A percentile compares a stretch with the other conserved stretches of the same genome.
phyloP scores from a whole-genome alignment of 2,888 invertebrate genomes.

The Synergus japonicus region DNA sequence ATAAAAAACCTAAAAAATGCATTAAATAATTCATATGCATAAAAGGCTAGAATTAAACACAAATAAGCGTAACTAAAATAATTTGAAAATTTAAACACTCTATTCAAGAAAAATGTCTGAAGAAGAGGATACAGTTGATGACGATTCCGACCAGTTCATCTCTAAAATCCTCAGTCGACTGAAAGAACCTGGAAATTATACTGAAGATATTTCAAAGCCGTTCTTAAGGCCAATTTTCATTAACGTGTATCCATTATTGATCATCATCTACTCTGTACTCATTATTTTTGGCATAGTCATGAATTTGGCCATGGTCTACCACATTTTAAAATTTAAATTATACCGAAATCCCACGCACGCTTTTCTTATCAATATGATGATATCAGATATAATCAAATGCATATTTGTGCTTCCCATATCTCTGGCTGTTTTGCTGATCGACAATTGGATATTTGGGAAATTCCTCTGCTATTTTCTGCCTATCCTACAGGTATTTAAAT shows the following conservation, averaged over 20 bases:
- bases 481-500: constrained; percentile 83
- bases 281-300: constrained; percentile 80
- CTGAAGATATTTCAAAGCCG: constrained; percentile 80
- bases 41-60: not conserved
- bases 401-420: constrained; percentile 84
- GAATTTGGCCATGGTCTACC: constrained; percentile 81
- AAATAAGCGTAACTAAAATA: not conserved
- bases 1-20: not conserved
- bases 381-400: constrained; percentile 84
- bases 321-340: constrained; percentile 79
- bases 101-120: not conserved
- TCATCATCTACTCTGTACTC: constrained; percentile 82
- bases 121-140: not conserved
- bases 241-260: constrained; percentile 81
- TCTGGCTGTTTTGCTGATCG: constrained; percentile 83
- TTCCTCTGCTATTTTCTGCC: constrained; percentile 86
- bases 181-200: constrained; percentile 73
- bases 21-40: not conserved
- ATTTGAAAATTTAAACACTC: not conserved
- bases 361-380: constrained; percentile 83
- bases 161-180: constrained; percentile 72
- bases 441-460: constrained; percentile 87
- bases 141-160: constrained; percentile 57
- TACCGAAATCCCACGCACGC: constrained; percentile 83
- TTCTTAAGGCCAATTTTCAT: constrained; percentile 81